A percentile compares a stretch with the other conserved stretches of the same genome.
Evolutionary conservation across 2,113 vertebrate species (phyloP).

Genomic region (Paralichthys olivaceus): DNA sequence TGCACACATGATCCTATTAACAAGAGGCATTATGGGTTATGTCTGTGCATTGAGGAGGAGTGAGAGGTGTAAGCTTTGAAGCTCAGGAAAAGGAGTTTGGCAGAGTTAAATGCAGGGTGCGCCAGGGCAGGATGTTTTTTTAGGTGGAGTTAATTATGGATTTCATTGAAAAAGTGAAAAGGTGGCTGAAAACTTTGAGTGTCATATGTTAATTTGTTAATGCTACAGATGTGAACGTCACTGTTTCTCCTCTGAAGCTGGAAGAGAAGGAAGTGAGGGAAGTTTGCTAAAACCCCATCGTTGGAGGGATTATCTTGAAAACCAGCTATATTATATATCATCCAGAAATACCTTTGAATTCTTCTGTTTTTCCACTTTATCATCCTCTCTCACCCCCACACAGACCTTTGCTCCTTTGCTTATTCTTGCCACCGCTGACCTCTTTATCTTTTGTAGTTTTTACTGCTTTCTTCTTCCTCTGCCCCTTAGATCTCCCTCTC

Average conservation of each 20-base stretch:
- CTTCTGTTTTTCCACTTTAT: conserved; percentile 34
- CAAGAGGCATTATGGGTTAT: conserved; percentile 51
- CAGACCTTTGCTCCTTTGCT: conserved; percentile 24
- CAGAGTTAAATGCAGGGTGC: conserved; percentile 6
- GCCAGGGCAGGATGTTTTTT: conserved; percentile 7
- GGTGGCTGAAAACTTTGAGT: conserved; percentile 24
- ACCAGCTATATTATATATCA: conserved; percentile 31
- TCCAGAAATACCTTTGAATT: conserved; percentile 8
- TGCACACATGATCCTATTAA: conserved; percentile 55
- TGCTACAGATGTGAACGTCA: conserved; percentile 32
- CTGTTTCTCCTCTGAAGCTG: conserved; percentile 36
- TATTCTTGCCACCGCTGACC: conserved; percentile 33
- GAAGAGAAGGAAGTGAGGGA: conserved; percentile 29
- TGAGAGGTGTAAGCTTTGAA: conserved; percentile 34
- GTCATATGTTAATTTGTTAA: conserved; percentile 44
- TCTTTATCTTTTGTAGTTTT: conserved; percentile 49
- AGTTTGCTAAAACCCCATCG: conserved; percentile 30
- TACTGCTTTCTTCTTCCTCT: conserved; percentile 53
- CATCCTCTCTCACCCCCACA: background rate
- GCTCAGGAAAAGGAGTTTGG: conserved; percentile 17
- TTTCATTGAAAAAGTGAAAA: conserved; percentile 50
- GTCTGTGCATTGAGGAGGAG: conserved; percentile 22
- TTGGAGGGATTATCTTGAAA: conserved; percentile 45
- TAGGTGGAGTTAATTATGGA: conserved; percentile 10
- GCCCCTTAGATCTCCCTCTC: conserved; percentile 57